Conservation (phyloP, 1,140 invertebrate genomes). For the Euwallacea fornicatus region DNA sequence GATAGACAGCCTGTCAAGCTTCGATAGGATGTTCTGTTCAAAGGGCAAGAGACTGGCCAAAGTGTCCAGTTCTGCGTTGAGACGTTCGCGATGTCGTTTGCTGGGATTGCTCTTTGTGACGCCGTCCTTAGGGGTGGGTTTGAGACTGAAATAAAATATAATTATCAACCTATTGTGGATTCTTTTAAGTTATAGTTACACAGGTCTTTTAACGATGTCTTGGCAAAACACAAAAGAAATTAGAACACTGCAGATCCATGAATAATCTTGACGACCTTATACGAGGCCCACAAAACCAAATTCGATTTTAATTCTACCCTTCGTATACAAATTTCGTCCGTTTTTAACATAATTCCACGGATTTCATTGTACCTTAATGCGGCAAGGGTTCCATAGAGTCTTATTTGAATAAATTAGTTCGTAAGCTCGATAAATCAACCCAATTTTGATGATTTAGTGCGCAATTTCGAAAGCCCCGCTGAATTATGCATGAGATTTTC, state of each 20-base stretch:
- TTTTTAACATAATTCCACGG: slow-evolving; percentile 28
- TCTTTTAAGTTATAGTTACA: too few relatives aligned
- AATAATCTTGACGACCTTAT: too few relatives aligned
- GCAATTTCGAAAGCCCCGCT: slow-evolving; percentile 31
- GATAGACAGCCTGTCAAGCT: slow-evolving; percentile 97
- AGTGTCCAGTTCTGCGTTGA: slow-evolving; percentile 97
- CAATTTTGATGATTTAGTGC: slow-evolving; percentile 37
- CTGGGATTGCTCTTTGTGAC: slow-evolving; percentile 99
- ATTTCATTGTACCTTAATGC: slow-evolving; percentile 33
- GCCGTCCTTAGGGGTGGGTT: slow-evolving; percentile 92
- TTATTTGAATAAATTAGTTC: slow-evolving; percentile 37
- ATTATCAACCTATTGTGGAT: too few relatives aligned
- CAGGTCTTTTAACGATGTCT: too few relatives aligned
- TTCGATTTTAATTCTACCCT: slow-evolving; percentile 30
- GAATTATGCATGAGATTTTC: slow-evolving; percentile 31
- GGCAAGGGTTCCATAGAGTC: slow-evolving; percentile 22
- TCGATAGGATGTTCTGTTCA: slow-evolving; percentile 97
- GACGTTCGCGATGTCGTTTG: slow-evolving; percentile 94
- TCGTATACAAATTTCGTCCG: slow-evolving; percentile 12
- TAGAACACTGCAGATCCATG: too few relatives aligned
- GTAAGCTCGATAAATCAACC: slow-evolving; percentile 33
- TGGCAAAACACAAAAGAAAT: too few relatives aligned
- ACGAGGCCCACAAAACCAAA: not conserved
- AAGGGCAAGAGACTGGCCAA: slow-evolving; percentile 96
- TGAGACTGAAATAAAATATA: slow-evolving; percentile 72